Evolutionary conservation across 2,113 vertebrate genomes (phyloP).

Genomic region (Ahaetulla prasina): DNA sequence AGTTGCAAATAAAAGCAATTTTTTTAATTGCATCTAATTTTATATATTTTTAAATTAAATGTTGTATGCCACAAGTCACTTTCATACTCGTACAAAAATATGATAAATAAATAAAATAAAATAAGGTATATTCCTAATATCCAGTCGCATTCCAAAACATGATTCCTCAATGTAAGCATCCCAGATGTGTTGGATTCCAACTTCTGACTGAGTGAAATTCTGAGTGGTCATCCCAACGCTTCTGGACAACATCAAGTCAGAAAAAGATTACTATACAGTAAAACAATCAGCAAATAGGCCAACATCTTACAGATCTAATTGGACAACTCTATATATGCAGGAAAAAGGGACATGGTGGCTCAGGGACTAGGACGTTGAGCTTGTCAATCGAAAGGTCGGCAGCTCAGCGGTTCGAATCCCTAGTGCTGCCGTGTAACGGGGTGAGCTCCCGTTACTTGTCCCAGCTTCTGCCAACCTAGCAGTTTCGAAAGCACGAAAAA

Average conservation of each 20-base stretch:
- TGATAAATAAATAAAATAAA: neutral
- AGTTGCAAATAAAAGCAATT: no score
- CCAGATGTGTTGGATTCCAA: neutral
- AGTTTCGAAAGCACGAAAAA: no score
- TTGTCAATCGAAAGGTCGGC: no score
- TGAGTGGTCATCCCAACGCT: neutral
- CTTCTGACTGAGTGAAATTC: neutral
- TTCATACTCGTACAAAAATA: neutral
- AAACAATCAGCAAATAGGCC: no score
- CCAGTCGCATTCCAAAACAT: neutral
- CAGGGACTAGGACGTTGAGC: no score
- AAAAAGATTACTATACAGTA: neutral
- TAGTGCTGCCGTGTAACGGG: no score
- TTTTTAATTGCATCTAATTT: no score
- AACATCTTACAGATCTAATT: neutral
- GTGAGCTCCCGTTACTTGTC: no score
- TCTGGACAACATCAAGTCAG: neutral
- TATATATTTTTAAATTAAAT: neutral
- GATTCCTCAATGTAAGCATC: neutral
- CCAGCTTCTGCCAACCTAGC: no score
- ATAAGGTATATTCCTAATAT: neutral
- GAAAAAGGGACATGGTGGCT: no score
- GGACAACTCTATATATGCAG: neutral
- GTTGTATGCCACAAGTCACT: neutral
- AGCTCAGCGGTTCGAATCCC: no score